Conservation (phyloP, 2,113 vertebrate species). For the Maccullochella peelii region DNA sequence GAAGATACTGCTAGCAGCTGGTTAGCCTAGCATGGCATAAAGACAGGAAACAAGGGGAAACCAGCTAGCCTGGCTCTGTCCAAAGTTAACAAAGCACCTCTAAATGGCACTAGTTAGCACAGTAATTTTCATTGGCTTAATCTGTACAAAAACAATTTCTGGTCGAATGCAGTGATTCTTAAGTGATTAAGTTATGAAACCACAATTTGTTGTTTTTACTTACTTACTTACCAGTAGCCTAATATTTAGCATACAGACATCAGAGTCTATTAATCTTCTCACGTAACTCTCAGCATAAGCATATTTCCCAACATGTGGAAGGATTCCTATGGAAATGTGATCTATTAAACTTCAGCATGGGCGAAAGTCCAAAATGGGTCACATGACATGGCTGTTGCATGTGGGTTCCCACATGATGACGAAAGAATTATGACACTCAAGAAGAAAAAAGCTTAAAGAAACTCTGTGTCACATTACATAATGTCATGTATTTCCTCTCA, state of each 20-base stretch:
- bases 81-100: too few species aligned
- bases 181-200: background rate
- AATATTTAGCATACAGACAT: background rate
- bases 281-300: background rate
- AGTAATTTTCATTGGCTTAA: too few species aligned
- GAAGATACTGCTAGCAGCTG: background rate
- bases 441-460: background rate
- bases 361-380: background rate
- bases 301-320: background rate
- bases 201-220: background rate
- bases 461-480: background rate
- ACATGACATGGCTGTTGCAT: background rate
- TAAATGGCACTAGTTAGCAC: too few species aligned
- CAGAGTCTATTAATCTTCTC: background rate
- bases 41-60: background rate
- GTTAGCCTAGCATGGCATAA: background rate
- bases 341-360: background rate
- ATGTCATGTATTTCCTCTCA: conserved; percentile 16
- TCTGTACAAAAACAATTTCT: too few species aligned
- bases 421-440: background rate
- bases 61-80: background rate
- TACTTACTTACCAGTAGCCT: too few species aligned
- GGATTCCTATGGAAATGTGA: background rate
- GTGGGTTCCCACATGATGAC: conserved; percentile 12
- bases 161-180: too few species aligned